These are phyloP conservation scores for Yoshiicerus persimilis DNA, from an alignment of 1,140 invertebrate species.

Conservation along the genomic window DNA sequence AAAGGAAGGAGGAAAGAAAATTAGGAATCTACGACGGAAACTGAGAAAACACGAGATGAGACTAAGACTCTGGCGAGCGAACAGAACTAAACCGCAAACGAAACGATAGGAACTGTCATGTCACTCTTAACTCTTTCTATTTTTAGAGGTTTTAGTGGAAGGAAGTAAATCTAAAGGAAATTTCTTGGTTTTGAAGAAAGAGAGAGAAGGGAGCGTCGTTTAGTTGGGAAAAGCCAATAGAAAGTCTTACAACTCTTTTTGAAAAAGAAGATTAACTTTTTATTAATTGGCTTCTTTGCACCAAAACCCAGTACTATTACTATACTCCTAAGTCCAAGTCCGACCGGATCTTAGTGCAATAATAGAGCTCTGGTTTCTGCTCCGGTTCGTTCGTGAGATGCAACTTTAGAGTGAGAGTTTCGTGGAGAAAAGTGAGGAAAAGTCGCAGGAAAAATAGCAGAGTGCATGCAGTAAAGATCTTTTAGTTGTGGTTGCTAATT, in stretches of 20 bases:
- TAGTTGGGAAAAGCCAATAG: conserved; percentile 9
- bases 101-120: not conserved
- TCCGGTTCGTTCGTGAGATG: not conserved
- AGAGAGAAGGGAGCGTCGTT: not conserved
- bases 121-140: conserved; percentile 12
- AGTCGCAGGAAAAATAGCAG: not conserved
- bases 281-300: conserved; percentile 17
- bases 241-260: conserved; percentile 14
- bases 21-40: not conserved
- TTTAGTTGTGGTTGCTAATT: conserved; percentile 3
- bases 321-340: not conserved
- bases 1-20: not conserved
- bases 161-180: not conserved
- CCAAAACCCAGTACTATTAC: not conserved
- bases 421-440: not conserved
- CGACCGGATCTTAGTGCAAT: too few species aligned
- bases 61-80: not conserved
- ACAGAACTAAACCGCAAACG: not conserved
- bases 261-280: conserved; percentile 19
- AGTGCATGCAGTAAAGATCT: not conserved
- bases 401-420: not conserved
- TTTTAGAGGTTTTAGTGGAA: not conserved
- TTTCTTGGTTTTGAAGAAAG: not conserved
- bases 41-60: not conserved
- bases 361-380: not conserved